Conservation (phyloP, 2,113 vertebrate genomes). For the Pipa parva region DNA sequence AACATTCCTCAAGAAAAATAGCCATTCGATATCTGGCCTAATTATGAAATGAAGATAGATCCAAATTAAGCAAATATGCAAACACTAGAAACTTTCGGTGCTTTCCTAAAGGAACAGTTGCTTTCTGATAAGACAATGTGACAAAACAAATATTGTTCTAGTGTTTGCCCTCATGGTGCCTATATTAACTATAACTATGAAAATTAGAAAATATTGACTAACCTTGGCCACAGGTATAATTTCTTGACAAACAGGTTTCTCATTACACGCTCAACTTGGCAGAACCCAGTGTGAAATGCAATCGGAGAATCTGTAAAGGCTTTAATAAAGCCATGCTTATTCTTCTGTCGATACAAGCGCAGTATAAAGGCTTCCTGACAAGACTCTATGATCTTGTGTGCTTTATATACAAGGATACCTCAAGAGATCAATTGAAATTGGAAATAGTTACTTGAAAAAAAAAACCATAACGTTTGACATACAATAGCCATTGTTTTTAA, state of each 20-base stretch:
- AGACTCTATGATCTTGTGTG: constrained; percentile 91
- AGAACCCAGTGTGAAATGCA: constrained; percentile 89
- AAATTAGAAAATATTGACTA: constrained; percentile 12
- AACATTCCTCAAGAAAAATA: too few species aligned
- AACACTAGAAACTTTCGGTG: too few species aligned
- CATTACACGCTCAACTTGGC: constrained; percentile 95
- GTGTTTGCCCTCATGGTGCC: too few species aligned
- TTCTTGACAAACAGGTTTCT: constrained; percentile 94
- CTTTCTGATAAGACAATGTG: too few species aligned
- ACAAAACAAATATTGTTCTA: too few species aligned
- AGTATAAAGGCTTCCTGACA: constrained; percentile 96
- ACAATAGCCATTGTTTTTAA: background rate
- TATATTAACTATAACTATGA: too few species aligned
- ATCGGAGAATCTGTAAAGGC: constrained; percentile 94
- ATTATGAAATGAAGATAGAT: too few species aligned
- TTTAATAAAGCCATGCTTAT: constrained; percentile 95
- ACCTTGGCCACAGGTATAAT: constrained; percentile 95
- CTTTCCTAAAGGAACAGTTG: too few species aligned
- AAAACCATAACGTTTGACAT: background rate
- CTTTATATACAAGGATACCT: constrained; percentile 90
- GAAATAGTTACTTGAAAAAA: constrained; percentile 10
- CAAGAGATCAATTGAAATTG: too few species aligned
- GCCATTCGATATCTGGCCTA: too few species aligned
- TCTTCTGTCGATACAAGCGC: constrained; percentile 93
- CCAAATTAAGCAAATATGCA: too few species aligned